Evolutionary conservation across 2,113 vertebrate genomes (phyloP).

Genomic region (Silurus glanis): DNA sequence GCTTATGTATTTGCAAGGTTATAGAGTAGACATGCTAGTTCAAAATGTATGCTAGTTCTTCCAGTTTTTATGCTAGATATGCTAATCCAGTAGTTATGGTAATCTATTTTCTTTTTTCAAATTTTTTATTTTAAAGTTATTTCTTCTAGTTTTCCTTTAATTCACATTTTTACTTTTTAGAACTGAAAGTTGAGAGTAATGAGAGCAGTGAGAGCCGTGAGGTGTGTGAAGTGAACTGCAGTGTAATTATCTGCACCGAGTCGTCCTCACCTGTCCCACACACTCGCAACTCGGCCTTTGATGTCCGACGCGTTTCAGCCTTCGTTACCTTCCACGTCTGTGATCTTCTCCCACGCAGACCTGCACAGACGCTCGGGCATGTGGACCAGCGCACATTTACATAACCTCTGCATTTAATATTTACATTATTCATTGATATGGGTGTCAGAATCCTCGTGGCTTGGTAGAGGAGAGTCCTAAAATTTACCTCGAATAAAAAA

Average conservation of each 20-base stretch:
- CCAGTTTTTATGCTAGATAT: background rate
- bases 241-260: slow-evolving; percentile 18
- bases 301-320: slow-evolving; percentile 24
- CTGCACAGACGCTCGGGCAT: slow-evolving; percentile 10
- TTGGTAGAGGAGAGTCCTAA: background rate
- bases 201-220: background rate
- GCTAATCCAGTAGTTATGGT: background rate
- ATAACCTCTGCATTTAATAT: slow-evolving; percentile 26
- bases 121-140: background rate
- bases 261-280: slow-evolving; percentile 5
- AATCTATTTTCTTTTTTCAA: background rate
- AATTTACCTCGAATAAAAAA: background rate
- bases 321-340: slow-evolving; percentile 33
- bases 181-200: background rate
- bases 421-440: slow-evolving; percentile 20
- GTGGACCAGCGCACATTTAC: background rate
- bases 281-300: slow-evolving; percentile 33
- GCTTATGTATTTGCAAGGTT: too few relatives aligned
- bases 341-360: slow-evolving; percentile 43
- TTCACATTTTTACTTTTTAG: background rate
- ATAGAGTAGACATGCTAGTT: background rate
- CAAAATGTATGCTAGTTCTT: background rate
- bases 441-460: background rate
- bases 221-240: slow-evolving; percentile 30
- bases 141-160: background rate